Evolutionary conservation across 2,113 vertebrate genomes (phyloP).

Genomic region (Heterochromis multidens): DNA sequence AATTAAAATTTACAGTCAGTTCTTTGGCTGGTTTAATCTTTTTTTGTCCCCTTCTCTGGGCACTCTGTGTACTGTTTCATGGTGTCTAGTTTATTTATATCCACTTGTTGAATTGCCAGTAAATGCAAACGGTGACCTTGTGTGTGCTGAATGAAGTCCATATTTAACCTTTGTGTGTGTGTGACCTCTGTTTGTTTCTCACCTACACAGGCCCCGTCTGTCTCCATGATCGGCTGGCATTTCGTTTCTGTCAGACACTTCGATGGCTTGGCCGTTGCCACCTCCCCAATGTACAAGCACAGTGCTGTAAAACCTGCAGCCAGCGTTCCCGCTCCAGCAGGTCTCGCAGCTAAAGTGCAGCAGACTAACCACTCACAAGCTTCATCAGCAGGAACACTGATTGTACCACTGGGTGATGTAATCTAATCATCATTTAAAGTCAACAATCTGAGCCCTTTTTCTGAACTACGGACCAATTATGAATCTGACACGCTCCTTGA

Average conservation of each 20-base stretch:
- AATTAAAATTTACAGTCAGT: neutral
- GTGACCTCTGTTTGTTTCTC: neutral
- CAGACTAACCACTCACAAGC: neutral
- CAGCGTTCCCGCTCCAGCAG: slow-evolving; percentile 56
- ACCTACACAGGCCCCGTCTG: slow-evolving; percentile 73
- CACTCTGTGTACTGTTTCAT: neutral
- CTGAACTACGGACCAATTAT: neutral
- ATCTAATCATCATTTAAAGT: neutral
- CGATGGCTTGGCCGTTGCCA: slow-evolving; percentile 82
- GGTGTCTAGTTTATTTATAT: neutral
- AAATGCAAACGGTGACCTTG: neutral
- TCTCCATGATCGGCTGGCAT: slow-evolving; percentile 78
- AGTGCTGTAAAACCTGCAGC: slow-evolving; percentile 88
- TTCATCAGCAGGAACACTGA: neutral
- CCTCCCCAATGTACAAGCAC: slow-evolving; percentile 71
- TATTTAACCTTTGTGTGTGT: neutral
- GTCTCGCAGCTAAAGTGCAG: slow-evolving; percentile 62
- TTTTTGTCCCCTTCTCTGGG: neutral
- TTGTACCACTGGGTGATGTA: neutral
- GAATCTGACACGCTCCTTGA: neutral
- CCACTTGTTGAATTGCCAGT: neutral
- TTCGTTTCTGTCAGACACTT: slow-evolving; percentile 86
- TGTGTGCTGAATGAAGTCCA: neutral
- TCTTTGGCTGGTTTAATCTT: neutral
- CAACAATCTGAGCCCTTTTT: slow-evolving; percentile 6